Evolutionary conservation across 2,113 vertebrate genomes (phyloP).

Genomic region (Gasterosteus nipponicus): DNA sequence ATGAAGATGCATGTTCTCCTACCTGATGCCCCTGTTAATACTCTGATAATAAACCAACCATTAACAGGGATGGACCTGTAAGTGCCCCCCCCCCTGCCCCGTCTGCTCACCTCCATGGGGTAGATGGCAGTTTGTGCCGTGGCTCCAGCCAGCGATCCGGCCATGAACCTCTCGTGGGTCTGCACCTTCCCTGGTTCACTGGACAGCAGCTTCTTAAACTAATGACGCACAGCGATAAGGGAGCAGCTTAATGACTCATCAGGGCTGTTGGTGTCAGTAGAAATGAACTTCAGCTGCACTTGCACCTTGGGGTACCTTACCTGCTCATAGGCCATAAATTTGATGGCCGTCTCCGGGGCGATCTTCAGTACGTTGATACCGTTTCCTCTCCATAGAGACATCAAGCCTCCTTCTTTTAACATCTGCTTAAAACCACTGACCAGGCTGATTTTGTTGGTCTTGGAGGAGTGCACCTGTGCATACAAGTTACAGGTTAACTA

Average conservation of each 20-base stretch:
- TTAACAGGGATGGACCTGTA: not conserved
- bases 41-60: not conserved
- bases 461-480: constrained; percentile 90
- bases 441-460: constrained; percentile 90
- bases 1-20: not conserved
- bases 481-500: not conserved
- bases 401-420: constrained; percentile 92
- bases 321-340: constrained; percentile 98
- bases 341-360: constrained; percentile 96
- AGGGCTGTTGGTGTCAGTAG: not conserved
- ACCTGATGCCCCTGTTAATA: not conserved
- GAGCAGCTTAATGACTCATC: not conserved
- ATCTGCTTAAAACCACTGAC: constrained; percentile 90
- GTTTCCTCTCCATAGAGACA: constrained; percentile 95
- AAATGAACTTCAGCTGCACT: not conserved
- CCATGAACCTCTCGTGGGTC: constrained; percentile 90
- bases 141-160: constrained; percentile 95
- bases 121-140: constrained; percentile 97
- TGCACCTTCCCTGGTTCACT: constrained; percentile 87
- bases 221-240: constrained; percentile 23
- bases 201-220: constrained; percentile 94
- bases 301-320: constrained; percentile 66
- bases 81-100: not conserved
- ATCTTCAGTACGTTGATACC: constrained; percentile 98
- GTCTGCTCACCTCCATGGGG: constrained; percentile 92